Conservation (phyloP, 23 tunicate genomes). For the Halocynthia aurantium region DNA sequence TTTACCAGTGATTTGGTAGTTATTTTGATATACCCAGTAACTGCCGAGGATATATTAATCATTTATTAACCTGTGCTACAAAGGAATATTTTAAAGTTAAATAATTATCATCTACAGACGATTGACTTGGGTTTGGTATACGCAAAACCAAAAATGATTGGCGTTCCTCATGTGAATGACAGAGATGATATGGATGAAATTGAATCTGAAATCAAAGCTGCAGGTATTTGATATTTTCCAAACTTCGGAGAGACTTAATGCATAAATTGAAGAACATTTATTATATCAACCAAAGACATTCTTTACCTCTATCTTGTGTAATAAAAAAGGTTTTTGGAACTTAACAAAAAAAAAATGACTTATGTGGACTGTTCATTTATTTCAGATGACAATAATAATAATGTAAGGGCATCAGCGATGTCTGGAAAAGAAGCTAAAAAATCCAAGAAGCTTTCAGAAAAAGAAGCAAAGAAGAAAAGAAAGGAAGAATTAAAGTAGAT, state of each 20-base stretch:
- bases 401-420: not conserved
- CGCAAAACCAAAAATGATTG: slow-evolving; percentile 43
- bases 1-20: too few species aligned
- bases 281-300: too few species aligned
- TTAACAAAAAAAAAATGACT: too few species aligned
- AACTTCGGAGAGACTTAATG: not conserved
- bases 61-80: too few species aligned
- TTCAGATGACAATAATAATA: not conserved
- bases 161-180: slow-evolving; percentile 8
- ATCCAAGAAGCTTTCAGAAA: slow-evolving; percentile 8
- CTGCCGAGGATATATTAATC: too few species aligned
- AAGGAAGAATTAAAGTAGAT: slow-evolving; percentile 11
- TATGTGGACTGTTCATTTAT: not conserved
- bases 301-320: too few species aligned
- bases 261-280: too few species aligned
- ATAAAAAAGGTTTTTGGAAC: too few species aligned
- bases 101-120: not conserved
- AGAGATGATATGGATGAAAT: slow-evolving; percentile 6
- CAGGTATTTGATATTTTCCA: not conserved
- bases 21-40: too few species aligned
- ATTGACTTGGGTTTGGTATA: slow-evolving; percentile 38
- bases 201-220: slow-evolving; percentile 5
- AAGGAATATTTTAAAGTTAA: too few species aligned
- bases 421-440: not conserved
- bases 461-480: slow-evolving; percentile 18